Conservation (phyloP, 2,113 vertebrate genomes). For the Albula goreensis region DNA sequence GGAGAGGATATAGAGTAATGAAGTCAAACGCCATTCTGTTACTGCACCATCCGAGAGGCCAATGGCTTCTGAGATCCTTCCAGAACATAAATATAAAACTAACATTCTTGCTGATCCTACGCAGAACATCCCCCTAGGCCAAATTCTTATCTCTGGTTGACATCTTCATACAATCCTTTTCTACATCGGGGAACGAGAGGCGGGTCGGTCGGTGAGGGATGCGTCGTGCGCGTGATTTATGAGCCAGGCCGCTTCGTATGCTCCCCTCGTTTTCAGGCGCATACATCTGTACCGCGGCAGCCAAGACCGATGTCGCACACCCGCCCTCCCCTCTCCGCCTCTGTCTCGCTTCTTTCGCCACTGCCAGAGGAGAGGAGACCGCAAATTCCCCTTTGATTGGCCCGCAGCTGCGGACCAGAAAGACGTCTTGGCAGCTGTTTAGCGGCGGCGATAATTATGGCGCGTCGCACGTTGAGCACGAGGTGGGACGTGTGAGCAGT, state of each 20-base stretch:
- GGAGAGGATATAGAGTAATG: background rate
- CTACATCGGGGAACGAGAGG: background rate
- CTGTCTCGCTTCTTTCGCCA: background rate
- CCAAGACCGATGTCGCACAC: background rate
- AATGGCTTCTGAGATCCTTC: background rate
- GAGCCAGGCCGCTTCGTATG: background rate
- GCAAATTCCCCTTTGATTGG: background rate
- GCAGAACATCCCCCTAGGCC: background rate
- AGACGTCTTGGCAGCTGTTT: background rate
- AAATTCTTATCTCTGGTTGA: conserved; percentile 13
- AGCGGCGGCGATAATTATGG: conserved; percentile 20
- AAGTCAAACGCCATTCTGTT: background rate
- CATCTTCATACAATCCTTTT: conserved; percentile 8
- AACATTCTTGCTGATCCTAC: background rate
- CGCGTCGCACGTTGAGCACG: background rate
- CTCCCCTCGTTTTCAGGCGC: background rate
- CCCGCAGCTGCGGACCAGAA: background rate
- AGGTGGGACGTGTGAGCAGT: background rate
- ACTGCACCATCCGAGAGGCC: background rate
- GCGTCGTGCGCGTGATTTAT: conserved; percentile 21
- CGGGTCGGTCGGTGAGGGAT: background rate
- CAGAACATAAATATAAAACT: background rate
- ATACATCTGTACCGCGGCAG: conserved; percentile 2
- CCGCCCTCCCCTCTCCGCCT: background rate
- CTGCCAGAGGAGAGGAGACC: background rate